Percentiles rank a stretch among this genome's conserved stretches.
These are phyloP conservation scores for Sesamia inferens DNA, from an alignment of 2,888 invertebrate genomes.

Conservation along the genomic window DNA sequence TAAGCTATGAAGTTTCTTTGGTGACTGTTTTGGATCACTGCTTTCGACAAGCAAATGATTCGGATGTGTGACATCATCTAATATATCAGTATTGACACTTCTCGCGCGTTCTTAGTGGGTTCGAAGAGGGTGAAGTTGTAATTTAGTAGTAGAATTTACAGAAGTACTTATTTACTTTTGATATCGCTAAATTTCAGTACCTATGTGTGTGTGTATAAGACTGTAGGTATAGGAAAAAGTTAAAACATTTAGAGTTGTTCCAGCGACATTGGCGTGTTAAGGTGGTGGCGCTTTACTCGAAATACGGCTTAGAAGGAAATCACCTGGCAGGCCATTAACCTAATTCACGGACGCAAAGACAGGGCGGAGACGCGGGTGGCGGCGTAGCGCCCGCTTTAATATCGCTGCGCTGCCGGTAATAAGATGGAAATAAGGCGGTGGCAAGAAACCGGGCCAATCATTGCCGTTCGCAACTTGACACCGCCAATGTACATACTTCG, in stretches of 20 bases:
- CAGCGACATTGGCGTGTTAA: slow-evolving; percentile 84
- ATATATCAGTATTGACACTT: neutral
- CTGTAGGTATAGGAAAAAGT: slow-evolving; percentile 63
- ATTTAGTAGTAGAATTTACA: neutral
- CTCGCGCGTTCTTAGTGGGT: neutral
- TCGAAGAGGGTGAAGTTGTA: neutral
- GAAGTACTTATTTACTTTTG: neutral
- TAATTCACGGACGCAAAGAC: slow-evolving; percentile 89
- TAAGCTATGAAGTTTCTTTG: neutral
- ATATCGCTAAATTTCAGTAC: neutral
- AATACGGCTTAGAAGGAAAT: slow-evolving; percentile 88
- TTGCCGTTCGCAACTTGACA: slow-evolving; percentile 84
- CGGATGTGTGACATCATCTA: neutral
- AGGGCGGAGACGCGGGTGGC: slow-evolving; percentile 86
- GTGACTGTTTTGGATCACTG: neutral
- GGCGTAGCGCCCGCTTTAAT: slow-evolving; percentile 86
- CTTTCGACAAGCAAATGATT: neutral
- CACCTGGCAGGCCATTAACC: slow-evolving; percentile 90
- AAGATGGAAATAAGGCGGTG: slow-evolving; percentile 89
- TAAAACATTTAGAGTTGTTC: slow-evolving; percentile 77
- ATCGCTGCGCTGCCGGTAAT: slow-evolving; percentile 88
- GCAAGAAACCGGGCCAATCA: slow-evolving; percentile 87
- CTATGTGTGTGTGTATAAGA: neutral
- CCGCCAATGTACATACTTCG: slow-evolving; percentile 71
- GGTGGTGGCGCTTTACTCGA: slow-evolving; percentile 83